Evolutionary conservation across 64 coral and sea anemone species (phyloP).

Genomic region (Stylophora pistillata): DNA sequence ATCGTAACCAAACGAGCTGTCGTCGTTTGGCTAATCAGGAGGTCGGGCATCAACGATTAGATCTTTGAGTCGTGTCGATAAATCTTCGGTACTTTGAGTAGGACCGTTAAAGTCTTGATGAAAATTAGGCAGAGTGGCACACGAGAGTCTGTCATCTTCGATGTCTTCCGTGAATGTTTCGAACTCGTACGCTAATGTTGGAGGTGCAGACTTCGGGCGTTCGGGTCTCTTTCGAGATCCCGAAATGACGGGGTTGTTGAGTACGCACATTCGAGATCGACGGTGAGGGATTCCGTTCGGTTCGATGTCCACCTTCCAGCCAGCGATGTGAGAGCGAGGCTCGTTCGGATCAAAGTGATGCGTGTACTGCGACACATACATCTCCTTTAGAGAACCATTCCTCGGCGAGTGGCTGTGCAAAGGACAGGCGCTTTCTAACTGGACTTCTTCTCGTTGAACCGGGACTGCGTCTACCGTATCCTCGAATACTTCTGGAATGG

Average conservation of each 20-base stretch:
- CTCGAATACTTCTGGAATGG: constrained; percentile 42
- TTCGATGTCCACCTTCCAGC: constrained; percentile 91
- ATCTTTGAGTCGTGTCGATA: constrained; percentile 40
- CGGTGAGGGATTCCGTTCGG: constrained; percentile 82
- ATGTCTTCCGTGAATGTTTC: constrained; percentile 26
- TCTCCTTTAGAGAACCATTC: constrained; percentile 75
- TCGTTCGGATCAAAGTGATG: constrained; percentile 72
- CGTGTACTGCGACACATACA: constrained; percentile 91
- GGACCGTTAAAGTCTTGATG: constrained; percentile 37
- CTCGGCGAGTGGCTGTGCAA: constrained; percentile 3
- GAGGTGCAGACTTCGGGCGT: constrained; percentile 89
- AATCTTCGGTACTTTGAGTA: background rate
- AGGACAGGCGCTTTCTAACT: background rate
- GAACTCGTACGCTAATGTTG: constrained; percentile 39
- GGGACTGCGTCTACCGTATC: constrained; percentile 9
- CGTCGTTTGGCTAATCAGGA: constrained; percentile 70
- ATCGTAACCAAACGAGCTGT: constrained; percentile 82
- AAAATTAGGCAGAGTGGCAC: constrained; percentile 2
- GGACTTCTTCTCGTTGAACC: constrained; percentile 26
- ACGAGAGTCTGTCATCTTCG: constrained; percentile 53
- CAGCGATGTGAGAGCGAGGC: constrained; percentile 79
- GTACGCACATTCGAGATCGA: constrained; percentile 80
- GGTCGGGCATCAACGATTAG: constrained; percentile 52
- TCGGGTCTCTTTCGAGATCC: constrained; percentile 36
- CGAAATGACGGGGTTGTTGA: constrained; percentile 74